Evolutionary conservation across 2,113 vertebrate species (phyloP), one percentile per base, ranked within the genome.

Genomic region (Aegotheles bennettii): DNA sequence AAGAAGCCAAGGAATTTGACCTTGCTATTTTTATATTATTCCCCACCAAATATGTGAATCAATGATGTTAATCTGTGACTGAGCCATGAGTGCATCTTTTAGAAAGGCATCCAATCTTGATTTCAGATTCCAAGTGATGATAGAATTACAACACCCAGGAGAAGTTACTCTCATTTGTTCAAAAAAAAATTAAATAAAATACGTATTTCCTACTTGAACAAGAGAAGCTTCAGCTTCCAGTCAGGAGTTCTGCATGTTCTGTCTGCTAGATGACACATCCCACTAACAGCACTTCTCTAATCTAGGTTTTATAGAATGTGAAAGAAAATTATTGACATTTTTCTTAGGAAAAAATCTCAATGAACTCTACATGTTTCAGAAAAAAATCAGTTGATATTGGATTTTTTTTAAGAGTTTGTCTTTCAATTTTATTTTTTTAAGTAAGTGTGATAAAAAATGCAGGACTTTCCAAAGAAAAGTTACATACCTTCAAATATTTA

Each of bases 71-170:
- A 95, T 90, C 84, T 93, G 78, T 86, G 76, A 24, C 68, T 67
- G 56, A 94, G 71, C 88, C 54, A 40, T 20, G 42, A 94, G 79
- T 0, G 0, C 83, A 93, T 94, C 92, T 86, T 86, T 92, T 84
- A 86, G 82, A 94, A 84, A 94, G 56, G 51, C 67, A 74, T 88
- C 90, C 92, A 86, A 51, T 96, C 94, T 92, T 95, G 79, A 92
- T 93, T 93, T 67, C 43, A 81, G 75, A 90, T 94, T 95, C 79
- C 68, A 88, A 90, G 85, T 84, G 90, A 51, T 95, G 93, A 95
- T 77, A 93, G 91, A 94, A 88, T 94, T 95, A 90, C 79, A 80
- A 70, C 67, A 93, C 87, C 54, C 87, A 51, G 74, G 82, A 95
- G 94, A 95, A 95, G 35, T 67, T 65, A n/a, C 36, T 88, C 29